Base-by-base conservation (phyloP, 2,888 invertebrate genomes). In the Abrostola triplasia region DNA sequence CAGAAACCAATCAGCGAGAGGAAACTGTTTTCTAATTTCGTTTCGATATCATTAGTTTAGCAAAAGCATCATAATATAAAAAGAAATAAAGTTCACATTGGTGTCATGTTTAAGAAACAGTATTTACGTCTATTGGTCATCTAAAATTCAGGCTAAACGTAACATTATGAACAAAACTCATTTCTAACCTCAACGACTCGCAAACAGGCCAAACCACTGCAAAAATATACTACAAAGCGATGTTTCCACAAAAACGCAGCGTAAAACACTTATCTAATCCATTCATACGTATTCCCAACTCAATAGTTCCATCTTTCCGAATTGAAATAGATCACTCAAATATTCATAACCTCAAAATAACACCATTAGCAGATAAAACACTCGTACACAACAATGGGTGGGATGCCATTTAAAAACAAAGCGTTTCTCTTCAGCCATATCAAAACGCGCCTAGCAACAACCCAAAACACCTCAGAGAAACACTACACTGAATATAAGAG, bases 361-460 rank as follows among this genome's bases (percentile, higher is more conserved):
- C 11, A 49, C 12, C 38, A n/a, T 47, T 47, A 47, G 44, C 7
- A 7, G n/a, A 7, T 48, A 1, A 8, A 7, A 9, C 0, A 4
- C 37, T 38, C 8, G 52, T 37, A 47, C 41, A 60, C 12, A 54
- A 71, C 50, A 66, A 72, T 44, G 24, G 8, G 12, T 13, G 8
- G 8, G 61, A 60, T 48, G 44, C 40, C 53, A 44, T 59, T 59
- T 53, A 44, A 60, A 64, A 65, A 47, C 35, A 59, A 51, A 56
- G 47, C 24, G 37, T 41, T 37, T 42, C 41, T 47, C n/a, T 42
- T 8, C 35, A 59, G 59, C 42, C 47, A 56, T 53, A 35, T 40
- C 51, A 40, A 10, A 41, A 70, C 49, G n/a, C 42, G 57, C 76
- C 24, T 58, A 60, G 59, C 72, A 72, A 71, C 63, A 70, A 47